Evolutionary conservation across 2,113 vertebrate species (phyloP).

Genomic region (Sebastes fasciatus): DNA sequence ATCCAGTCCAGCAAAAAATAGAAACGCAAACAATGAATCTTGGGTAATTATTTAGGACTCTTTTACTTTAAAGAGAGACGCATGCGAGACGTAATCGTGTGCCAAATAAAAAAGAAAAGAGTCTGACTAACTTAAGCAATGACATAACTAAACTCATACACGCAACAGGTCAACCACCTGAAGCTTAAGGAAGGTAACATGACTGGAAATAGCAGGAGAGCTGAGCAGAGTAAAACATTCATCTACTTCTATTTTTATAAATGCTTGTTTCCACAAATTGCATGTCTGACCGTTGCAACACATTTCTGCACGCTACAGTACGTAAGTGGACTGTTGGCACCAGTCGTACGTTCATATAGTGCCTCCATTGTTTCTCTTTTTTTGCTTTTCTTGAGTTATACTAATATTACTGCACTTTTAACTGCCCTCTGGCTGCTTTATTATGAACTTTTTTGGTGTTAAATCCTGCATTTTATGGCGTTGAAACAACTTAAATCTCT

Average conservation of each 20-base stretch:
- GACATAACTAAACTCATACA: conserved; percentile 22
- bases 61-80: not conserved
- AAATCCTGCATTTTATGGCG: too few species aligned
- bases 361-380: too few species aligned
- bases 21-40: not conserved
- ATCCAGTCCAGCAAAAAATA: not conserved
- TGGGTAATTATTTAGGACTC: not conserved
- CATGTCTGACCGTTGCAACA: not conserved
- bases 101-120: not conserved
- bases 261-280: not conserved
- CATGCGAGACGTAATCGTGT: not conserved
- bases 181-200: conserved; percentile 20
- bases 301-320: too few species aligned
- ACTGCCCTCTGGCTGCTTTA: not conserved
- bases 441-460: too few species aligned
- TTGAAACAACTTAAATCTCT: not conserved
- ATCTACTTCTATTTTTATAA: conserved; percentile 20
- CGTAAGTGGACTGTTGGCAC: not conserved
- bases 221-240: not conserved
- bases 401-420: not conserved
- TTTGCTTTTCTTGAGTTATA: too few species aligned
- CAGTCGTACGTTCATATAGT: not conserved
- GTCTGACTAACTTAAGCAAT: conserved; percentile 20
- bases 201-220: conserved; percentile 30
- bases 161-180: conserved; percentile 20